Base-by-base conservation (phyloP, 2,888 invertebrate genomes). In the Synergus umbraculus region DNA sequence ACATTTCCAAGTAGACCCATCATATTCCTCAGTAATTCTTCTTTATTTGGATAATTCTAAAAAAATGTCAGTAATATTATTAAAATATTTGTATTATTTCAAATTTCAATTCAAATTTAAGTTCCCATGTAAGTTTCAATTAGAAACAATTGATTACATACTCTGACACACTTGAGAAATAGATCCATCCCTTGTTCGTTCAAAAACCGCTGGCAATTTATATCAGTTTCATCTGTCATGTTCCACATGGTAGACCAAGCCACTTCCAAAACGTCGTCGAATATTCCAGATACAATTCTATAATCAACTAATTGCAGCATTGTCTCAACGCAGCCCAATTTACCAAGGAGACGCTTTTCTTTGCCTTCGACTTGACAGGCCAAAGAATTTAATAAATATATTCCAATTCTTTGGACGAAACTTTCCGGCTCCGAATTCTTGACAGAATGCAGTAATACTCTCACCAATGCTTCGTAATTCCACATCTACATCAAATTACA, bases 191-290 rank as follows among this genome's bases (percentile, higher is more conserved):
- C 99, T 64, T 95, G 94, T 82, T 96, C 95, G 86, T 97, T 95
- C 80, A 99, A 94, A 93, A 99, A 99, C 88, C 97, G 94, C 91
- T 96, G 94, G 93, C 99, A 99, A 93, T 99, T 99, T 87, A 96
- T 94, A 65, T 98, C 97, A 13, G 98, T 99, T 93, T 99, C 99
- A 92, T 99, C 99, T 49, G 97, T 97, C 85, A 97, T 97, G 93
- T 99, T 99, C 99, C 99, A 99, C 97, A 99, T 97, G n/a, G 98
- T 98, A 80, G 98, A 98, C 99, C 99, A 99, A 4, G 98, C 98
- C 18, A 98, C 98, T 93, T 99, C 98, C 93, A 99, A 94, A 22
- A 98, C 97, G 92, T 99, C 99, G 92, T 99, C 99, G 90, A 98
- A 98, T 63, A 96, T 93, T 79, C 94, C 94, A 58, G 95, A 94